Evolutionary conservation across 2,113 vertebrate species (phyloP).

Genomic region (Phalacrocorax carbo): DNA sequence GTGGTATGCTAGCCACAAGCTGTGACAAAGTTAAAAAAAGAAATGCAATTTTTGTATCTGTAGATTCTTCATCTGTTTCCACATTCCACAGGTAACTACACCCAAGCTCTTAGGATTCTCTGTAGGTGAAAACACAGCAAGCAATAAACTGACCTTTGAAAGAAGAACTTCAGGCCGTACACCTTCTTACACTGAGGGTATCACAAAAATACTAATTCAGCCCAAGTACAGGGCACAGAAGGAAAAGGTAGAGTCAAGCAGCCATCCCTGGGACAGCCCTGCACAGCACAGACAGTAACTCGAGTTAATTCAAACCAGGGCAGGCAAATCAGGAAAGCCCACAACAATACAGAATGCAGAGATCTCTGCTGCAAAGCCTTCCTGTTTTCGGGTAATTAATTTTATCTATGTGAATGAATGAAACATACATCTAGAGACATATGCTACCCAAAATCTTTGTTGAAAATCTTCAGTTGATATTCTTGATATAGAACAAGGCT

Average conservation of each 20-base stretch:
- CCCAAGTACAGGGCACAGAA: neutral
- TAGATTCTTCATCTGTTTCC: neutral
- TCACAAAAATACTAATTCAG: neutral
- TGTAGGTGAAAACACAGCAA: neutral
- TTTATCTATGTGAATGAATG: neutral
- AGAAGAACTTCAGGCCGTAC: neutral
- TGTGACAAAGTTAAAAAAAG: neutral
- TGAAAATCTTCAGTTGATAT: neutral
- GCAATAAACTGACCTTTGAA: neutral
- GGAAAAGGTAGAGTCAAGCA: neutral
- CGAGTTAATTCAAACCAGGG: too few relatives aligned
- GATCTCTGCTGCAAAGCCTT: neutral
- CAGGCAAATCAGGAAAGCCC: neutral
- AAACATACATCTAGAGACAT: neutral
- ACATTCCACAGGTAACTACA: neutral
- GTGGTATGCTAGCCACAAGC: neutral
- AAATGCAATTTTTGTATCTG: neutral
- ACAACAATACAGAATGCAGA: neutral
- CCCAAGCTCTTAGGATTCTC: neutral
- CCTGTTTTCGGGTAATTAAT: neutral
- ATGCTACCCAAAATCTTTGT: neutral
- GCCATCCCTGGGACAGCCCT: neutral
- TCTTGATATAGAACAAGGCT: neutral
- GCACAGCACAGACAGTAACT: neutral
- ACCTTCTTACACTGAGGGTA: neutral